Conservation (phyloP, 2,113 vertebrate genomes). For the Dendrocopos noguchii region DNA sequence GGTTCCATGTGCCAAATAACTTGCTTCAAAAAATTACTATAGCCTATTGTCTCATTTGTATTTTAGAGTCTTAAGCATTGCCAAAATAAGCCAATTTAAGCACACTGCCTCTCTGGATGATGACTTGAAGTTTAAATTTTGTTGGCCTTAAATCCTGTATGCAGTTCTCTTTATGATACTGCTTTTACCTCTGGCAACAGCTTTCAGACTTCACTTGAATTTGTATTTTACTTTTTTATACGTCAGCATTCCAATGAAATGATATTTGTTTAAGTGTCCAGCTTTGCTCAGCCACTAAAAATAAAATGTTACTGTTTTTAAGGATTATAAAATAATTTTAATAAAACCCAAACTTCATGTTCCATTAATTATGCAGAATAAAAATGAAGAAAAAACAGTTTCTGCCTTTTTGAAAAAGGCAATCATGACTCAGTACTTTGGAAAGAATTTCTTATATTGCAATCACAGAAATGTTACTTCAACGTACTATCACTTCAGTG, state of each 20-base stretch:
- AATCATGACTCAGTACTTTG: background rate
- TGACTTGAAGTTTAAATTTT: constrained; percentile 74
- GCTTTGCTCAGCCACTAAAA: constrained; percentile 31
- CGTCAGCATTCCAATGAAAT: background rate
- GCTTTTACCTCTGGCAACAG: constrained; percentile 70
- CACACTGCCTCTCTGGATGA: constrained; percentile 57
- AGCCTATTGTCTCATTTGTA: constrained; percentile 28
- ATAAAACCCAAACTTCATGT: background rate
- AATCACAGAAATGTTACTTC: background rate
- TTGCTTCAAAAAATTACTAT: background rate
- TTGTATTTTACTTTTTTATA: constrained; percentile 52
- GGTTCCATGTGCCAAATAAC: background rate
- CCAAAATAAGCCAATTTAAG: constrained; percentile 78
- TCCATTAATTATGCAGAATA: background rate
- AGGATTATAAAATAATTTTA: background rate
- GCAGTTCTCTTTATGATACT: constrained; percentile 60
- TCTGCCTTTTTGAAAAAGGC: background rate
- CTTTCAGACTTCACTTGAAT: constrained; percentile 60
- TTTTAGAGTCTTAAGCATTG: constrained; percentile 61
- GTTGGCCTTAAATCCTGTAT: constrained; percentile 62
- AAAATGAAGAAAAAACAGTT: background rate
- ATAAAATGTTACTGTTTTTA: constrained; percentile 30
- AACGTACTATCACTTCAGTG: background rate
- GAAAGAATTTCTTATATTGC: background rate
- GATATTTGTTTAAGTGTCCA: constrained; percentile 10